Percentiles rank a stretch among this genome's conserved stretches.
These are phyloP conservation scores for Tinamus major DNA, from an alignment of 2,797 vertebrate genomes.

Conservation along the genomic window DNA sequence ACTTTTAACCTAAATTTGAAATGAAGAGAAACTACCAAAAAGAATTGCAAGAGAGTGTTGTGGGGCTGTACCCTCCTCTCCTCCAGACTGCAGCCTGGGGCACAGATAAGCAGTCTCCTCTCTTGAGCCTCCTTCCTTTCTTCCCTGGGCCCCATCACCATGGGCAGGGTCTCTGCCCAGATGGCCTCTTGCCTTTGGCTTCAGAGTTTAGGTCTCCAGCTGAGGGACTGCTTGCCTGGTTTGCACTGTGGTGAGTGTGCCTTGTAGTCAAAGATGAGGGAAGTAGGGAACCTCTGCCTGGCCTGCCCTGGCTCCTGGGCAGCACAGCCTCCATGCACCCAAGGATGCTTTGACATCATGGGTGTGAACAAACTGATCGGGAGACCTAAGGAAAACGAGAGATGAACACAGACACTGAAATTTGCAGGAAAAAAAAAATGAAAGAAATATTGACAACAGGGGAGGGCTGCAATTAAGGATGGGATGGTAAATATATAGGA, in stretches of 20 bases:
- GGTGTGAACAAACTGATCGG: background rate
- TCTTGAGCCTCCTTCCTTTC: background rate
- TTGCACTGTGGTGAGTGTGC: background rate
- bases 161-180: background rate
- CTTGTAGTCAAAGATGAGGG: background rate
- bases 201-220: background rate
- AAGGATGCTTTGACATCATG: accelerated
- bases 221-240: background rate
- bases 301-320: background rate
- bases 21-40: background rate
- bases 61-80: background rate
- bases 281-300: background rate
- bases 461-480: background rate
- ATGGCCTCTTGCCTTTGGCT: background rate
- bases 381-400: background rate
- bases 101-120: background rate
- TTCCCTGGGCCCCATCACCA: accelerated
- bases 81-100: accelerated
- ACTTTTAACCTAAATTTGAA: accelerated
- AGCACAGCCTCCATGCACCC: background rate
- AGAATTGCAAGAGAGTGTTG: background rate
- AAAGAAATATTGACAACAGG: background rate
- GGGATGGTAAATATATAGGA: background rate
- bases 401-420: background rate
- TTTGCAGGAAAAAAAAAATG: background rate